Base-by-base conservation (phyloP, 2,113 vertebrate species). In the Larimichthys crocea region DNA sequence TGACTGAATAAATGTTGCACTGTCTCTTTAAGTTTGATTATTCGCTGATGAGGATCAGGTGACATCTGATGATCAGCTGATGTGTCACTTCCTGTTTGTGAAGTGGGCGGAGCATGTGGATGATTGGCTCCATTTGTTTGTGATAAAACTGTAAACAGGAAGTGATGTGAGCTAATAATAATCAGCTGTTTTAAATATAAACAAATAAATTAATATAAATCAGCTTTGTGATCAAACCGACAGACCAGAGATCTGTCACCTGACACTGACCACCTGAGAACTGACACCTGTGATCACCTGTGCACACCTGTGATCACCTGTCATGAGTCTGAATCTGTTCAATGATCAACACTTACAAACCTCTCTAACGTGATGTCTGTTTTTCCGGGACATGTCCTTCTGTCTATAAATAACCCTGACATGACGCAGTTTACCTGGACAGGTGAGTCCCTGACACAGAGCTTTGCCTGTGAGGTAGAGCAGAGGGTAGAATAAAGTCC, bases 51-150 rank as follows among this genome's bases (percentile, higher is more conserved):
- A n/a, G n/a, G n/a, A n/a, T n/a, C n/a, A n/a, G n/a, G n/a, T n/a
- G n/a, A n/a, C n/a, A n/a, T n/a, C n/a, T 74, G 42, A 14, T 44
- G 35, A 19, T 79, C 40, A 35, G 57, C 59, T 73, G 42, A 74
- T 56, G 56, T 71, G 52, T 80, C 72, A 75, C 71, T 75, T 80
- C 70, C 72, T 85, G 70, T 79, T 11, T 57, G 6, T 75, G 59
- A 64, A 20, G 59, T 64, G 29, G 31, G 65, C 4, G 44, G 81
- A 67, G 69, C 56, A 49, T 70, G 53, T 84, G 82, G 15, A 48
- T 24, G 15, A 53, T 35, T 7, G 52, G 56, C 10, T 67, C n/a
- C 17, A 7, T 77, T 79, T 74, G 50, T 75, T 73, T 29, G 62
- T 50, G 50, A 63, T 49, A 17, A 80, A 85, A 70, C 40, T 35